Evolutionary conservation across 2,113 vertebrate genomes (phyloP).

Genomic region (Felis chaus): DNA sequence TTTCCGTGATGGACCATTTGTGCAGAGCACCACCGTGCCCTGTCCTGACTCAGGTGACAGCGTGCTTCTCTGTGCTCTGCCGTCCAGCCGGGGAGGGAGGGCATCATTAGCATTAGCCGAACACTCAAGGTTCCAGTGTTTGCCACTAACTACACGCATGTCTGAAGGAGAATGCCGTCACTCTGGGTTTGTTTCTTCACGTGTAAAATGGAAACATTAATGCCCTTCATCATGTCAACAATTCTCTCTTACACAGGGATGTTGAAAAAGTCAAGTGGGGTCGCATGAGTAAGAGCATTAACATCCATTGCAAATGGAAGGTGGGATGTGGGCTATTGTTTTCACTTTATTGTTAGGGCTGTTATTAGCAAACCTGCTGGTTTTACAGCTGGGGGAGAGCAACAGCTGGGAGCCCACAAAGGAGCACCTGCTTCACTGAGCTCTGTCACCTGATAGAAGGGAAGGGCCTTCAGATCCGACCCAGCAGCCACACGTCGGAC

Average conservation of each 20-base stretch:
- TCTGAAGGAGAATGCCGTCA: not conserved
- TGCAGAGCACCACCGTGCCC: no score
- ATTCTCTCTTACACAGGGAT: not conserved
- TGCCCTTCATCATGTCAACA: not conserved
- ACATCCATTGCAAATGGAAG: not conserved
- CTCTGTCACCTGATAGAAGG: not conserved
- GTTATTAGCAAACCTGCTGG: not conserved
- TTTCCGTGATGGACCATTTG: not conserved
- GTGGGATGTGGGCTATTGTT: not conserved
- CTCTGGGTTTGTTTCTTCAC: not conserved
- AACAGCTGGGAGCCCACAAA: not conserved
- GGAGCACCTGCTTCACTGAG: not conserved
- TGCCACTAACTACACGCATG: not conserved
- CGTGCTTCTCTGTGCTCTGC: no score
- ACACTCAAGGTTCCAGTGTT: not conserved
- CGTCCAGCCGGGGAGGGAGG: not conserved
- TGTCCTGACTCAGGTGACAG: not conserved
- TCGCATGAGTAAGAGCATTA: not conserved
- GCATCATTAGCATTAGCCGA: not conserved
- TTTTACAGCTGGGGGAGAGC: not conserved
- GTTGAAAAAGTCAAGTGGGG: not conserved
- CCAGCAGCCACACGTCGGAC: not conserved
- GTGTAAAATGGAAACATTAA: not conserved
- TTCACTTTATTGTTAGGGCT: not conserved
- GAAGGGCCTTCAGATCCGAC: not conserved